These are phyloP conservation scores for Archips crataeganus DNA, from an alignment of 2,888 invertebrate species.

Conservation along the genomic window DNA sequence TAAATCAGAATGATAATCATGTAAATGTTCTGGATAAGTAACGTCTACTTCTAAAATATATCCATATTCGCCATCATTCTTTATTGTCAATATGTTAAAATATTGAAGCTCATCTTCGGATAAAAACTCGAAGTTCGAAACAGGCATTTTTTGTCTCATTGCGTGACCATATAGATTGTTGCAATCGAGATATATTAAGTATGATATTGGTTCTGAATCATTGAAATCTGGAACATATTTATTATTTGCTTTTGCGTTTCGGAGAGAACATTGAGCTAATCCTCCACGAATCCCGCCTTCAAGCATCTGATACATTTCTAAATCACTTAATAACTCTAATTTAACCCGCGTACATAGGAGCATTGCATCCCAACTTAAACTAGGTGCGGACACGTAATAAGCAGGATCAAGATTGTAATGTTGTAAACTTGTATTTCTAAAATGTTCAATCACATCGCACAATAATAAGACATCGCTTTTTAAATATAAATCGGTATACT, in stretches of 20 bases:
- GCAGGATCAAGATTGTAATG: constrained; percentile 50
- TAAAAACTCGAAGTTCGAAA: constrained; percentile 8
- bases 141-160: background rate
- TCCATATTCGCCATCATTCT: constrained; percentile 40
- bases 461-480: constrained; percentile 48
- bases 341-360: background rate
- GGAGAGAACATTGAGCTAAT: constrained; percentile 3
- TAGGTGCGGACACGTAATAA: constrained; percentile 47
- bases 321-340: background rate
- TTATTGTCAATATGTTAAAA: constrained; percentile 17
- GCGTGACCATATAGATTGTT: background rate
- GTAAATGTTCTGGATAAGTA: constrained; percentile 49
- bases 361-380: constrained; percentile 49
- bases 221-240: background rate
- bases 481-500: constrained; percentile 50
- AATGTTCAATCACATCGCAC: constrained; percentile 52
- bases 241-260: background rate
- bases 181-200: background rate
- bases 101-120: background rate
- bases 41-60: constrained; percentile 56
- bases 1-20: constrained; percentile 51
- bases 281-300: background rate
- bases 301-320: background rate
- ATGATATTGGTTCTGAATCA: background rate
- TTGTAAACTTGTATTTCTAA: constrained; percentile 45